These are phyloP conservation scores for Oligia fasciuncula DNA, from an alignment of 2,888 invertebrate genomes.

Conservation along the genomic window DNA sequence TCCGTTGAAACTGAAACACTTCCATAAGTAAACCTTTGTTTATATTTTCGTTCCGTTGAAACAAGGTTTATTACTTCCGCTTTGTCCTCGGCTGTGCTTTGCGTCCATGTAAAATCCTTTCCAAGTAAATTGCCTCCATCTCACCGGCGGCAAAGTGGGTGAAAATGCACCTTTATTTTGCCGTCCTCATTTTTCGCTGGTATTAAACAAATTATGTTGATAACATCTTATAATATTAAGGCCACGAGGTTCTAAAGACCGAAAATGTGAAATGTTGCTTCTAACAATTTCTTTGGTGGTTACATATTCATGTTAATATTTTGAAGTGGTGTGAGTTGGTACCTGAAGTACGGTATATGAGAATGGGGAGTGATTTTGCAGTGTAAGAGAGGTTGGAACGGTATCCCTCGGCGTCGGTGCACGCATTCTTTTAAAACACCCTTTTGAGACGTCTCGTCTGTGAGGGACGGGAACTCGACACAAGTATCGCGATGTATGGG, in stretches of 20 bases:
- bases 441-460: conserved; percentile 84
- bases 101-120: conserved; percentile 79
- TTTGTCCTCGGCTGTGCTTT: conserved; percentile 77
- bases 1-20: conserved; percentile 53
- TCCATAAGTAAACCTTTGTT: conserved; percentile 71
- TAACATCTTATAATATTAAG: conserved; percentile 59
- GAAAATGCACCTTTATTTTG: conserved; percentile 75
- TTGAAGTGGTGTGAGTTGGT: conserved; percentile 61
- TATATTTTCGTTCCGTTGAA: conserved; percentile 78
- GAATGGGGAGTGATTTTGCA: conserved; percentile 79
- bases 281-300: conserved; percentile 41
- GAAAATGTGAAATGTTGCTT: conserved; percentile 54
- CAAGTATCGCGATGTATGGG: conserved; percentile 72
- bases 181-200: conserved; percentile 67
- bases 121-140: conserved; percentile 79
- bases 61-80: conserved; percentile 82
- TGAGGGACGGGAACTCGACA: conserved; percentile 71
- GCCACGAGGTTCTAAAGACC: conserved; percentile 53
- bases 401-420: conserved; percentile 76
- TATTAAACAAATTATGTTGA: conserved; percentile 67
- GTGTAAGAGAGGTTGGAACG: conserved; percentile 73
- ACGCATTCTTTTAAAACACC: conserved; percentile 84
- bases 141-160: conserved; percentile 73
- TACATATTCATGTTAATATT: conserved; percentile 61
- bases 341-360: conserved; percentile 70